Evolutionary conservation across 2,113 vertebrate species (phyloP).

Genomic region (Stercorarius parasiticus): DNA sequence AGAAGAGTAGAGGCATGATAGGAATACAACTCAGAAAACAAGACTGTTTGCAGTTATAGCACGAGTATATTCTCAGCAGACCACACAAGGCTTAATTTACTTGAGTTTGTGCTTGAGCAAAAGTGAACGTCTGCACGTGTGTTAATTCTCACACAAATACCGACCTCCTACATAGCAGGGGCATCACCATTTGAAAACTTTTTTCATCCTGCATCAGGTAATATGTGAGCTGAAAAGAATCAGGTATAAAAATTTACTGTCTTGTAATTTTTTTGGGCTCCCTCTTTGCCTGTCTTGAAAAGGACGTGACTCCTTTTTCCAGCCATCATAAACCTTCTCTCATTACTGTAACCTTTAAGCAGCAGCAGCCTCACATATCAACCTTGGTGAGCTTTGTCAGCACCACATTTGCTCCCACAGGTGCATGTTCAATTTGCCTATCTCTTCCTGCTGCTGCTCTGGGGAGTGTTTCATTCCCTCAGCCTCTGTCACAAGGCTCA

Average conservation of each 20-base stretch:
- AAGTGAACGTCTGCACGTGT: rapidly evolving
- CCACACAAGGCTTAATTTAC: background rate
- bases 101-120: background rate
- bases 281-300: background rate
- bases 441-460: background rate
- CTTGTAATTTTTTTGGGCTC: background rate
- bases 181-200: background rate
- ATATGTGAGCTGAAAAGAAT: background rate
- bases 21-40: background rate
- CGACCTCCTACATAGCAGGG: background rate
- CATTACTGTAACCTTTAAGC: background rate
- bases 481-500: background rate
- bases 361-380: background rate
- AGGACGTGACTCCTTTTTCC: background rate
- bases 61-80: background rate
- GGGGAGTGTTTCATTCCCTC: background rate
- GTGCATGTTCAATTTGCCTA: background rate
- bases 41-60: background rate
- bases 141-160: background rate
- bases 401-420: background rate
- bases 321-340: background rate
- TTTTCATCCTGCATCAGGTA: background rate
- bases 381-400: background rate
- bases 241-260: background rate
- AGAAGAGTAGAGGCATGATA: background rate